Base-by-base conservation (phyloP, 2,113 vertebrate genomes). In the Dromaius novaehollandiae region DNA sequence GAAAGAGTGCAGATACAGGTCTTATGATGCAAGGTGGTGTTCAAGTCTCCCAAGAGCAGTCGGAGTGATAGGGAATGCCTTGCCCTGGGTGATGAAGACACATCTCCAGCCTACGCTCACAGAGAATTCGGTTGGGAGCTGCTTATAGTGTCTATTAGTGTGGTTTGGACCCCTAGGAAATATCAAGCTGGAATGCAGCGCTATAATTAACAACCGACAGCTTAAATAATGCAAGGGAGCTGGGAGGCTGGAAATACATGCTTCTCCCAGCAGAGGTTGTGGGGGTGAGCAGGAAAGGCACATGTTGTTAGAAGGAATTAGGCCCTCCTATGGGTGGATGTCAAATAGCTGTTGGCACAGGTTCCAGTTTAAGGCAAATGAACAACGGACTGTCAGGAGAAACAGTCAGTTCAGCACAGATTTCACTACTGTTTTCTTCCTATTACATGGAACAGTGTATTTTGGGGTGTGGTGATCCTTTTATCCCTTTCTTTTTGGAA, bases 121-220 rank as follows among this genome's bases (percentile, higher is more conserved):
- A 12, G 55, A 88, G 51, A 70, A 81, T 51, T 92, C 87, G n/a
- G 2, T 3, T 46, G 55, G 91, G 87, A 88, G 55, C 53, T 0
- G 0, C 88, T 86, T 93, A 80, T 53, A 63, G 48, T n/a, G 20
- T 7, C 86, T 76, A 51, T 48, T 48, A n/a, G 58, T 4, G 38
- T 58, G 63, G 63, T 73, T 92, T 73, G 75, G 40, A n/a, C 80
- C 84, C 89, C 95, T 50, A 70, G 78, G 93, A 91, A 88, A 76
- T 65, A 79, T 79, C 84, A 77, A 71, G 70, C 55, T 53, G 81
- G 86, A 91, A 74, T 55, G 63, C 78, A 82, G 78, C 2, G 1
- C 89, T 94, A 88, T 92, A 97, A 95, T 95, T 95, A 97, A 82
- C 58, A 79, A 44, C 50, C 3, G 64, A 83, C 91, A 95, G 93